Conservation (phyloP, 2,113 vertebrate species). For the Leucoraja erinaceus region DNA sequence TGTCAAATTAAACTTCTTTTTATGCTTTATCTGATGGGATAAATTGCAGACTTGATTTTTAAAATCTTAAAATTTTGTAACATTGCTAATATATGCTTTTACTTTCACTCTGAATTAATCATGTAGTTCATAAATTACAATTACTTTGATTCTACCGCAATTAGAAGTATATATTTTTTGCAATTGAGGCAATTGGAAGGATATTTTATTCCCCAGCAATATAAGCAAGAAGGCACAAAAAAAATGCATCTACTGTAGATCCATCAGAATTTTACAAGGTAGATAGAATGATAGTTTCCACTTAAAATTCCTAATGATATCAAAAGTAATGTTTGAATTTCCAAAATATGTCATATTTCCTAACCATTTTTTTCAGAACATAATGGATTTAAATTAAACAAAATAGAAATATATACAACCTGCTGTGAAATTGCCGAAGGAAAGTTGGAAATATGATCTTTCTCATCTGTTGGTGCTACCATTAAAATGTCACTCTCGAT, state of each 20-base stretch:
- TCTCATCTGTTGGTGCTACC: constrained; percentile 4
- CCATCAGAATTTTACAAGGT: neutral
- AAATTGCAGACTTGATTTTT: too few species aligned
- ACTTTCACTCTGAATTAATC: too few species aligned
- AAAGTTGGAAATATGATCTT: constrained; percentile 43
- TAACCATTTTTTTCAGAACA: neutral
- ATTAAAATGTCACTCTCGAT: constrained; percentile 17
- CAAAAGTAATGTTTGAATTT: neutral
- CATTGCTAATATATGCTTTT: too few species aligned
- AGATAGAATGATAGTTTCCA: neutral
- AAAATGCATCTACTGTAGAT: neutral
- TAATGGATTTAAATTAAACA: neutral
- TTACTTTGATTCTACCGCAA: too few species aligned
- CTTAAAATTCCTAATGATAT: neutral
- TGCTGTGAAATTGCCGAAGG: constrained; percentile 41
- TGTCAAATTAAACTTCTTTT: too few species aligned
- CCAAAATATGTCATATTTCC: neutral
- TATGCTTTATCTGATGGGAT: too few species aligned
- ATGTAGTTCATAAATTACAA: too few species aligned
- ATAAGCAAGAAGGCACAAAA: neutral
- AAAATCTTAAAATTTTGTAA: too few species aligned
- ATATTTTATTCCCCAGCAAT: neutral
- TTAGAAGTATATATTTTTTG: neutral
- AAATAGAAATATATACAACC: constrained; percentile 40
- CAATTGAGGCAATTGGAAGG: neutral